Conservation (phyloP, 2,113 vertebrate species). For the Gadus chalcogrammus region DNA sequence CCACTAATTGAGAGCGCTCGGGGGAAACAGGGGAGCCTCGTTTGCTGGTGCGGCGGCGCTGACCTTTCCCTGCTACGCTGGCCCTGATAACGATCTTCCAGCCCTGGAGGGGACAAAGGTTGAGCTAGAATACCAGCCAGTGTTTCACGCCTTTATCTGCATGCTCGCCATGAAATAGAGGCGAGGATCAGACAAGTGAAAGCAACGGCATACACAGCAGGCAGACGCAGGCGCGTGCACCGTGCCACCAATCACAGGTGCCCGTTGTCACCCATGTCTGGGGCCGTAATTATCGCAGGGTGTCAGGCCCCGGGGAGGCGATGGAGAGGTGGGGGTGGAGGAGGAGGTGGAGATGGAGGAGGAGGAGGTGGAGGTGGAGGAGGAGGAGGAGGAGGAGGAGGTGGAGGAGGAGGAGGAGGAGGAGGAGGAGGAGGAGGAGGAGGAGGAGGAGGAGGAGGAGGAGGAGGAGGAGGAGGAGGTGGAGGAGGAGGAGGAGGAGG, state of each 20-base stretch:
- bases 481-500: too few species aligned
- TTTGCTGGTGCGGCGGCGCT: neutral
- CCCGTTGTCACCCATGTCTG: constrained; percentile 29
- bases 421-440: too few species aligned
- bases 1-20: neutral
- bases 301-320: constrained; percentile 9
- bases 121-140: constrained; percentile 50
- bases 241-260: neutral
- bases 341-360: too few species aligned
- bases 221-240: neutral
- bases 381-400: too few species aligned
- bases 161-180: constrained; percentile 19
- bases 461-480: too few species aligned
- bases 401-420: too few species aligned
- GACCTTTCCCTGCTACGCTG: constrained; percentile 46
- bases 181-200: constrained; percentile 11
- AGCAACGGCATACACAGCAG: constrained; percentile 14
- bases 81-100: constrained; percentile 24
- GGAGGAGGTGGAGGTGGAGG: too few species aligned
- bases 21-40: neutral
- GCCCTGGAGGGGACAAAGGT: constrained; percentile 33
- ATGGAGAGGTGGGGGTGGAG: too few species aligned
- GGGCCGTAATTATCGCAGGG: constrained; percentile 25
- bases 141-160: constrained; percentile 42
- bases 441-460: too few species aligned